These are phyloP conservation scores for Euura lappo DNA, from an alignment of 1,140 invertebrate genomes.

Conservation along the genomic window DNA sequence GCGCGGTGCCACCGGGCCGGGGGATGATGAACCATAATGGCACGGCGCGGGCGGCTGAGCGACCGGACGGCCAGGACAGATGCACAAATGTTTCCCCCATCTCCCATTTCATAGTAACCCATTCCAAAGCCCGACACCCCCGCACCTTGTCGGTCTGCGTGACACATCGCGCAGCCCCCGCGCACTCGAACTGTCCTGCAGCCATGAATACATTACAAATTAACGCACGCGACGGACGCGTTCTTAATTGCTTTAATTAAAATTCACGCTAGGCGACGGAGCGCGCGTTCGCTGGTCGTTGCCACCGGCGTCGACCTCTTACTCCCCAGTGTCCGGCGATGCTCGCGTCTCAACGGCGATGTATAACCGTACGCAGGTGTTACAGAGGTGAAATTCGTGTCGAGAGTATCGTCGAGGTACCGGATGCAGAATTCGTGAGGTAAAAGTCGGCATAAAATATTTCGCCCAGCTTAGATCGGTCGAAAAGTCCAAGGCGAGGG, in stretches of 20 bases:
- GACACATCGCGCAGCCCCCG: not conserved
- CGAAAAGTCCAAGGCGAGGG: not conserved
- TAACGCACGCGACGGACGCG: slow-evolving; percentile 48
- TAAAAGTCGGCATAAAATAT: not conserved
- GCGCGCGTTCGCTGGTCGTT: slow-evolving; percentile 16
- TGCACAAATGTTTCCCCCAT: not conserved
- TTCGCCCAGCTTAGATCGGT: not conserved
- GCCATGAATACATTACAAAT: slow-evolving; percentile 42
- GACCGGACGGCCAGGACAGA: not conserved
- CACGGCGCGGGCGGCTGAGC: not conserved
- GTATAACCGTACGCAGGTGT: not conserved
- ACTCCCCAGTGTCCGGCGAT: not conserved
- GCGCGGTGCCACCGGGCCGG: not conserved
- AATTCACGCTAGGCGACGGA: slow-evolving; percentile 46
- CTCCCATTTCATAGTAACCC: not conserved
- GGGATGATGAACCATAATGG: not conserved
- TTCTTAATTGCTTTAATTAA: slow-evolving; percentile 57
- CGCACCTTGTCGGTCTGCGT: not conserved
- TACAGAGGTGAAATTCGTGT: not conserved
- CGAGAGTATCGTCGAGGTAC: not conserved
- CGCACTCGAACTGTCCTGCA: slow-evolving; percentile 6
- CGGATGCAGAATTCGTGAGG: not conserved
- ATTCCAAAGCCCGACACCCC: not conserved
- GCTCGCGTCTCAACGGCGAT: not conserved
- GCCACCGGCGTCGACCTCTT: not conserved